A percentile compares a stretch with the other conserved stretches of the same genome.
Conservation (phyloP, 2,888 invertebrate species). For the Sinopyrophorus schimmeli region DNA sequence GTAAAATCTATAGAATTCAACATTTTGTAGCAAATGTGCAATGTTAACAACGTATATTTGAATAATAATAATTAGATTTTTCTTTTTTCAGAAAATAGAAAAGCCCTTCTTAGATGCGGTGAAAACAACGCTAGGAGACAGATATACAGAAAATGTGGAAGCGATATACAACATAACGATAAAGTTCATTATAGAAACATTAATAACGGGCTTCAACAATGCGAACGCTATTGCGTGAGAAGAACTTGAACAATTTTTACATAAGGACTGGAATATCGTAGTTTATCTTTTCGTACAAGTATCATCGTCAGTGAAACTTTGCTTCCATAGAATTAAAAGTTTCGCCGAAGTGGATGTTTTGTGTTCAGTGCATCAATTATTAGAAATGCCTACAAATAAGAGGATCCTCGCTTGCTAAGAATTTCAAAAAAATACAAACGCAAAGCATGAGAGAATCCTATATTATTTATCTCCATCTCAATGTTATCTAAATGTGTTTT, state of each 20-base stretch:
- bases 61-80: slow-evolving; percentile 19
- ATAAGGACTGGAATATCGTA: slow-evolving; percentile 10
- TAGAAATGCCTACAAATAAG: too few species aligned
- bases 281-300: slow-evolving; percentile 4
- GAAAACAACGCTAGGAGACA: slow-evolving; percentile 80
- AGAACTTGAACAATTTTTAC: slow-evolving; percentile 13
- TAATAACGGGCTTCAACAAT: slow-evolving; percentile 76
- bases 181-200: slow-evolving; percentile 82
- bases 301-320: slow-evolving; percentile 14
- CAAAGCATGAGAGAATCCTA: too few species aligned
- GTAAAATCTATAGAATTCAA: too few species aligned
- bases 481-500: too few species aligned
- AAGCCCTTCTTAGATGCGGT: slow-evolving; percentile 87
- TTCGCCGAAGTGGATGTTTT: slow-evolving; percentile 18
- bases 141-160: slow-evolving; percentile 88
- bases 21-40: too few species aligned
- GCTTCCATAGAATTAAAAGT: slow-evolving; percentile 23
- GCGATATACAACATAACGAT: slow-evolving; percentile 87
- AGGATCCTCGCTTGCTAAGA: too few species aligned
- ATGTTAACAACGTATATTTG: not conserved
- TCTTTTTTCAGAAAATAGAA: slow-evolving; percentile 79
- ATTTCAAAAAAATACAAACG: too few species aligned
- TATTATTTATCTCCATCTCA: too few species aligned
- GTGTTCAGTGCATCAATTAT: slow-evolving; percentile 19
- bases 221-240: slow-evolving; percentile 36